These are phyloP conservation scores for Phasianus colchicus DNA, from an alignment of 2,113 vertebrate species.

Conservation along the genomic window DNA sequence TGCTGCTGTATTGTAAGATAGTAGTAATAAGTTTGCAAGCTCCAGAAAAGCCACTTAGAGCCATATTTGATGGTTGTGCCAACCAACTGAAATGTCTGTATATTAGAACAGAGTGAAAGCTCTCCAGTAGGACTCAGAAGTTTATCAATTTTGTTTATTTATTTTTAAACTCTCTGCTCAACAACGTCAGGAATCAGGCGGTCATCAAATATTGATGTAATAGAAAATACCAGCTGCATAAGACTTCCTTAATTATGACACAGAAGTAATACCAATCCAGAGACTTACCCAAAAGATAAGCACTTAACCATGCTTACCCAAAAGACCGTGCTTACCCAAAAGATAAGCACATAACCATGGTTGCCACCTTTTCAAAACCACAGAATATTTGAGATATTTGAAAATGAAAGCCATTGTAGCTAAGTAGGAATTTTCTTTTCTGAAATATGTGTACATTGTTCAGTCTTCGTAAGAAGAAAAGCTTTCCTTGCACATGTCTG, in stretches of 20 bases:
- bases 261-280: background rate
- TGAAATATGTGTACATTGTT: background rate
- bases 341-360: background rate
- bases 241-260: background rate
- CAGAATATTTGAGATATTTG: background rate
- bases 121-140: background rate
- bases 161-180: background rate
- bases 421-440: background rate
- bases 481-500: background rate
- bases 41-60: background rate
- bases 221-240: background rate
- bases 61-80: background rate
- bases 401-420: background rate
- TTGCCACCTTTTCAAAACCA: background rate
- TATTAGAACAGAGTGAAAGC: background rate
- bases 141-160: background rate
- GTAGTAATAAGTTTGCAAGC: background rate
- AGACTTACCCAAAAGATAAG: background rate
- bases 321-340: background rate
- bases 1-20: background rate
- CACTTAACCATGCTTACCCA: too few species aligned
- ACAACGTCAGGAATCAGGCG: background rate
- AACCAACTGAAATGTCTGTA: background rate
- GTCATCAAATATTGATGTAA: accelerated
- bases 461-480: background rate